A percentile compares a stretch with the other conserved stretches of the same genome.
Evolutionary conservation across 30 jellyfish, hydroid and myxozoan species (phyloP).

Genomic region (Catostylus mosaicus): DNA sequence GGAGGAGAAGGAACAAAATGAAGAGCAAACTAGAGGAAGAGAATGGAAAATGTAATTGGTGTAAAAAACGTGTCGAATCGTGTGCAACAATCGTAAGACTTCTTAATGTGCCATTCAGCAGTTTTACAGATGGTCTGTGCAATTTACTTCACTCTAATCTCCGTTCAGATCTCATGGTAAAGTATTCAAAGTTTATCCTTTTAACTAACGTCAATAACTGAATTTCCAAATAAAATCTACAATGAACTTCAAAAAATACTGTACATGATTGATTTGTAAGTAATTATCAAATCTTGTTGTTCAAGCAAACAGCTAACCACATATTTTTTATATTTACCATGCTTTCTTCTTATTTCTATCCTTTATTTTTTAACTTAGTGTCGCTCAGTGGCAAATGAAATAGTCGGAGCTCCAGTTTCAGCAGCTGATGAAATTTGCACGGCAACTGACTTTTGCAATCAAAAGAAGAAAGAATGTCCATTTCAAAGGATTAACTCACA

Average conservation of each 20-base stretch:
- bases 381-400: background rate
- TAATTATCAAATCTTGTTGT: background rate
- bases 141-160: background rate
- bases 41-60: background rate
- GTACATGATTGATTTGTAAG: no score
- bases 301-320: background rate
- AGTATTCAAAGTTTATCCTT: no score
- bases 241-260: background rate
- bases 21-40: background rate
- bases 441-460: constrained; percentile 12
- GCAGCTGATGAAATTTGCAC: background rate
- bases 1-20: background rate
- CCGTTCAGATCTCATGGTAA: background rate
- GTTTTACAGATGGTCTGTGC: background rate
- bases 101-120: background rate
- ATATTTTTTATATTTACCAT: no score
- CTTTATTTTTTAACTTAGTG: background rate
- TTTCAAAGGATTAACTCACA: background rate
- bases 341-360: background rate
- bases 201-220: no score
- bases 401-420: background rate
- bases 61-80: background rate
- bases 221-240: no score
- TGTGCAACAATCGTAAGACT: background rate
- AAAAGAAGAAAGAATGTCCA: constrained; percentile 7